phyloP scores from a whole-genome alignment of 1,140 invertebrate species.

The Scaptomyza hsui region DNA sequence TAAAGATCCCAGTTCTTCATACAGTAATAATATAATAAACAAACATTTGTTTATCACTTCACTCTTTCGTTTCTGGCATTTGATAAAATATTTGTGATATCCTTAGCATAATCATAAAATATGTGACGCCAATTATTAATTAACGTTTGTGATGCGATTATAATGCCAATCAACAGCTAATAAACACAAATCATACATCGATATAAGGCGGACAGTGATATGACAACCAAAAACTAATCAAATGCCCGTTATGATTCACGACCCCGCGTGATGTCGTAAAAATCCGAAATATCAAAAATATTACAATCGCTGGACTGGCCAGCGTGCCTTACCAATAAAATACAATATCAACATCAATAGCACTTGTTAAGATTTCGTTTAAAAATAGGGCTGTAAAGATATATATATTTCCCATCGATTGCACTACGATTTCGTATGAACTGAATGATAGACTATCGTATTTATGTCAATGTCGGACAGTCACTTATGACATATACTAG shows the following conservation, averaged over 20 bases:
- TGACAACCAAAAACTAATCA: slow-evolving; percentile 38
- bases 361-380: slow-evolving; percentile 26
- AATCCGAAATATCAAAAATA: slow-evolving; percentile 27
- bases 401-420: slow-evolving; percentile 25
- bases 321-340: background rate
- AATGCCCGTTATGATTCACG: slow-evolving; percentile 36
- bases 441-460: background rate
- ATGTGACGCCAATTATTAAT: slow-evolving; percentile 33
- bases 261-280: slow-evolving; percentile 38
- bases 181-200: slow-evolving; percentile 18
- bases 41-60: too few species aligned
- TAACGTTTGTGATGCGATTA: slow-evolving; percentile 11
- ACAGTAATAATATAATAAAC: too few species aligned
- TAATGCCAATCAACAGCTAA: slow-evolving; percentile 10
- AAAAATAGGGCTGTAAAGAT: slow-evolving; percentile 25
- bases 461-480: slow-evolving; percentile 37
- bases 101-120: slow-evolving; percentile 37
- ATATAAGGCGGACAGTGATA: slow-evolving; percentile 29
- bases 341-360: slow-evolving; percentile 14
- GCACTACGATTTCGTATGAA: slow-evolving; percentile 9
- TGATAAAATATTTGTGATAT: slow-evolving; percentile 9
- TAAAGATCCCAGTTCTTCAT: too few species aligned
- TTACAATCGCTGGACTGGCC: slow-evolving; percentile 4
- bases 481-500: too few species aligned
- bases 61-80: too few species aligned